Conservation (phyloP, 2,797 vertebrate species). For the Cyprinodon diabolis region DNA sequence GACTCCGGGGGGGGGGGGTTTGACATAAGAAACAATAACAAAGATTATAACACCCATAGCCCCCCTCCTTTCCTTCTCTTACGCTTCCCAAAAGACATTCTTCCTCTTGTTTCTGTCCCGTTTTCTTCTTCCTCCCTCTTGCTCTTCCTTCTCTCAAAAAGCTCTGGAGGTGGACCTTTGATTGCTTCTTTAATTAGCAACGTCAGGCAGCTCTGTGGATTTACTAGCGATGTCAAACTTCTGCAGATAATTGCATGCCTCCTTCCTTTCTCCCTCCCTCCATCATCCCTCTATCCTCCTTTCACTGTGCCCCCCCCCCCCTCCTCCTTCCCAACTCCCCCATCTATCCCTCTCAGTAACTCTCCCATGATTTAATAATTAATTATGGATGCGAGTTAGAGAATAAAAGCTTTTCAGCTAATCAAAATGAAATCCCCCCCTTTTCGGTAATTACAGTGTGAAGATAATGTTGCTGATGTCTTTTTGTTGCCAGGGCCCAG, state of each 20-base stretch:
- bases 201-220: constrained; percentile 91
- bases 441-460: constrained; percentile 85
- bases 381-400: constrained; percentile 98
- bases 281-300: constrained; percentile 52
- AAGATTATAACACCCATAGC: constrained; percentile 59
- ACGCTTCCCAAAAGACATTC: constrained; percentile 52
- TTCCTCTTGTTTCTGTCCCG: constrained; percentile 53
- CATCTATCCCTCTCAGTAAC: constrained; percentile 74
- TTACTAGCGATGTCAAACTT: constrained; percentile 95
- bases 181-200: constrained; percentile 97
- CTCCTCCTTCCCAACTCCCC: constrained; percentile 27
- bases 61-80: constrained; percentile 29
- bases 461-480: constrained; percentile 73
- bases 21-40: constrained; percentile 74
- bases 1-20: constrained; percentile 39
- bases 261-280: constrained; percentile 66
- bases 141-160: constrained; percentile 68
- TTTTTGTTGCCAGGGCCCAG: constrained; percentile 67
- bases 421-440: constrained; percentile 80
- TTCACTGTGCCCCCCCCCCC: constrained; percentile 43
- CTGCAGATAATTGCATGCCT: constrained; percentile 95
- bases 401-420: constrained; percentile 93
- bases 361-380: constrained; percentile 94
- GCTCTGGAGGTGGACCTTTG: constrained; percentile 91
- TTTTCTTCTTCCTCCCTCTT: constrained; percentile 47